Evolutionary conservation across 1,140 invertebrate species (phyloP).

Genomic region (Drosophila seguyi): DNA sequence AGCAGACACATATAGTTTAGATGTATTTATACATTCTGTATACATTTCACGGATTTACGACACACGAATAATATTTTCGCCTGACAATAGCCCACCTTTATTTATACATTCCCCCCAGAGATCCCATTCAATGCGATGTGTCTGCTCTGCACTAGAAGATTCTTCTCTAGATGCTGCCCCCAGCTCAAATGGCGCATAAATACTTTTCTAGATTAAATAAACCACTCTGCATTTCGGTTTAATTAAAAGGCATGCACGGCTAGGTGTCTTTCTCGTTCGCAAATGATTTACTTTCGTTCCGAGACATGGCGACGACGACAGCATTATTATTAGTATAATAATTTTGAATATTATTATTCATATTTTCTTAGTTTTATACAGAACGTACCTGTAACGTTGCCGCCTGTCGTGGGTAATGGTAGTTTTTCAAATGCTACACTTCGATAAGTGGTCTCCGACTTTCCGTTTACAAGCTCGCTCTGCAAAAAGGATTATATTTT

Average conservation of each 20-base stretch:
- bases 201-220: slow-evolving; percentile 65
- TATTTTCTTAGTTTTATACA: neutral
- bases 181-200: slow-evolving; percentile 69
- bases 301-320: slow-evolving; percentile 8
- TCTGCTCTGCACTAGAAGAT: slow-evolving; percentile 45
- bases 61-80: slow-evolving; percentile 31
- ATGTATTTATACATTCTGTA: slow-evolving; percentile 38
- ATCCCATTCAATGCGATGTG: slow-evolving; percentile 5
- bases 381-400: slow-evolving; percentile 89
- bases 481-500: slow-evolving; percentile 24
- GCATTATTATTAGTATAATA: neutral
- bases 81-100: slow-evolving; percentile 41
- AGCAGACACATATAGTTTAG: slow-evolving; percentile 11
- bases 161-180: slow-evolving; percentile 23
- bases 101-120: slow-evolving; percentile 17
- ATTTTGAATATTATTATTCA: slow-evolving; percentile 4
- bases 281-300: slow-evolving; percentile 27
- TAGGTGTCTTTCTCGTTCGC: slow-evolving; percentile 5
- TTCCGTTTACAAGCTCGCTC: slow-evolving; percentile 78
- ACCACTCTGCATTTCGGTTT: slow-evolving; percentile 44
- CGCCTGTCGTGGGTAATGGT: slow-evolving; percentile 90
- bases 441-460: slow-evolving; percentile 86
- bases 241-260: slow-evolving; percentile 43
- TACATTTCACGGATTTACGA: slow-evolving; percentile 65
- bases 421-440: slow-evolving; percentile 90